Base-by-base conservation (phyloP, 2,888 invertebrate species). In the Tinea pellionella region DNA sequence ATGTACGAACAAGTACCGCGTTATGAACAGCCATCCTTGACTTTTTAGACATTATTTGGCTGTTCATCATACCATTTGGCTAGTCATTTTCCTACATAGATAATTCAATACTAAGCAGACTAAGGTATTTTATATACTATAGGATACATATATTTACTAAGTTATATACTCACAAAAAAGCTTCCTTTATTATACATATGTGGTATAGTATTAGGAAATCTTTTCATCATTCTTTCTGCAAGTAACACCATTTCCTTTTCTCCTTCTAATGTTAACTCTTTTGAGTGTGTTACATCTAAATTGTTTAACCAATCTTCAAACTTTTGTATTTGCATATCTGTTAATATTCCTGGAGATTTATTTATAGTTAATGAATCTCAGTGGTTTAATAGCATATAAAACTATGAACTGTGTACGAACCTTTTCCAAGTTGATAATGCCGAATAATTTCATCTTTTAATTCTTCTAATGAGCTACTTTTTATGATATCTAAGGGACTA, bases 231-330 rank as follows among this genome's bases (percentile, higher is more conserved):
- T 67, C 95, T 88, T 71, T 92, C 91, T 12, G 92, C 95, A 18
- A 95, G 77, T 59, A 90, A 84, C 30, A 91, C 76, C 86, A 94
- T 90, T 78, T 96, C 95, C 70, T 91, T 90, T 70, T 92, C 91
- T 0, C 95, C 95, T 74, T 94, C 94, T n/a, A 85, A 77, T 0
- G 92, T 89, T 53, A 96, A 75, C 64, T 79, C 80, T 70, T 92
- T 93, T 53, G 90, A 88, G 62, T 91, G 80, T 0, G 88, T 78
- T 9, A 75, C 65, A 29, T 87, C 76, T 12, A 92, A 72, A 59
- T 79, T 73, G 59, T 82, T 75, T 51, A 79, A 76, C 95, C 95
- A 95, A 19, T 87, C 75, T 61, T 82, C 72, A 37, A 94, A 73
- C 42, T 71, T 69, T 47, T 75, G 67, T 60, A 89, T 64, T 66